These are phyloP conservation scores for Xiphias gladius DNA, from an alignment of 2,113 vertebrate species.

Conservation along the genomic window DNA sequence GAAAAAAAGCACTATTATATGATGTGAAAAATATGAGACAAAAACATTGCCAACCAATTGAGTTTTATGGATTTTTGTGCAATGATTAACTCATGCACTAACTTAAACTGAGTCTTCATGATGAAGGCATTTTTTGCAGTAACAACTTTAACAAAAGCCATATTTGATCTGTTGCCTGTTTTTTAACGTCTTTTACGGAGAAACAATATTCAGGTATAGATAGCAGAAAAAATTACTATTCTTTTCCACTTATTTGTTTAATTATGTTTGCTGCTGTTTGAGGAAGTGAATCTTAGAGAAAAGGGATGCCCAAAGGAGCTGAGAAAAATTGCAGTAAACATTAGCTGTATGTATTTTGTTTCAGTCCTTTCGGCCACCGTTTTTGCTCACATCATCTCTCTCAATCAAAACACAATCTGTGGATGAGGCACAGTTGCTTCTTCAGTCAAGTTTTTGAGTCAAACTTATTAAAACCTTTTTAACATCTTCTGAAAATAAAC, in stretches of 20 bases:
- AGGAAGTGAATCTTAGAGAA: conserved; percentile 7
- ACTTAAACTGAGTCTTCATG: neutral
- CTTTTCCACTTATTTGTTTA: conserved; percentile 15
- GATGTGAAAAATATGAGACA: conserved; percentile 11
- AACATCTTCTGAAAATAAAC: neutral
- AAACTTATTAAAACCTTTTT: conserved; percentile 6
- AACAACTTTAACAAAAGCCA: neutral
- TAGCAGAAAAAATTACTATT: neutral
- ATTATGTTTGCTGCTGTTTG: conserved; percentile 12
- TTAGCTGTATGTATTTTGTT: conserved; percentile 14
- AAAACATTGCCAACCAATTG: conserved; percentile 6
- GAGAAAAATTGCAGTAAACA: conserved; percentile 28
- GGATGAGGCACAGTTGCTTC: neutral
- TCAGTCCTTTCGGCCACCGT: neutral
- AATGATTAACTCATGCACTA: conserved; percentile 18
- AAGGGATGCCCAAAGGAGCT: neutral
- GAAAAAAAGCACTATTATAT: conserved; percentile 21
- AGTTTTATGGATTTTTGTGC: conserved; percentile 18
- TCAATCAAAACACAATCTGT: conserved; percentile 21
- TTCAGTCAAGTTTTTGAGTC: neutral
- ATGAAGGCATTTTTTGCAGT: conserved; percentile 10
- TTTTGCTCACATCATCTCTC: neutral
- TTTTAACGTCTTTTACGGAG: neutral
- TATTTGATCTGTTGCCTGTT: neutral
- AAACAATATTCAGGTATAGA: conserved; percentile 5